Evolutionary conservation across 2,888 invertebrate species (phyloP).

Genomic region (Azorinus chamasolen): DNA sequence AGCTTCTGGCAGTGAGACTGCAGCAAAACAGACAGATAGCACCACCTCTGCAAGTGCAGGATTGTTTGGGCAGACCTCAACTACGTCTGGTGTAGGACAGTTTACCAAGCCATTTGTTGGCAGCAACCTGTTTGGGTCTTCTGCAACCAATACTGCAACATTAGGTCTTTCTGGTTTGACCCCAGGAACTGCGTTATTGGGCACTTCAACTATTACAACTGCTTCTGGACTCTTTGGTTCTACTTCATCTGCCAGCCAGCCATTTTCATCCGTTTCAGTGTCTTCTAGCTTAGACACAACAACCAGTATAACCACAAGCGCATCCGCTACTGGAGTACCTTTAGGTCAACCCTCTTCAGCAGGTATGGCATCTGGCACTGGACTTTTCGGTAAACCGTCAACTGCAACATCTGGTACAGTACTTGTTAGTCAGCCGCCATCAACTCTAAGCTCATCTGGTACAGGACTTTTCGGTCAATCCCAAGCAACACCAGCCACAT

Average conservation of each 20-base stretch:
- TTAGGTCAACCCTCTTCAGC: constrained; percentile 51
- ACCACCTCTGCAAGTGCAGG: constrained; percentile 25
- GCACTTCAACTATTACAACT: constrained; percentile 27
- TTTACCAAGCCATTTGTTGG: too few species aligned
- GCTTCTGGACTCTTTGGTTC: constrained; percentile 43
- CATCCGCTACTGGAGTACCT: constrained; percentile 26
- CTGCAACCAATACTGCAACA: constrained; percentile 2
- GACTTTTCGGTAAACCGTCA: constrained; percentile 34
- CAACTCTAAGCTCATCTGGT: too few species aligned
- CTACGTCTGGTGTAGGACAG: constrained; percentile 1
- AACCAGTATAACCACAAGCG: not conserved
- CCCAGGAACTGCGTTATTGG: too few species aligned
- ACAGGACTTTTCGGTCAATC: not conserved
- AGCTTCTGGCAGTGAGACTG: too few species aligned
- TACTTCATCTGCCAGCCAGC: constrained; percentile 40
- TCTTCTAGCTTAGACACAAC: constrained; percentile 57
- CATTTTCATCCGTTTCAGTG: constrained; percentile 30
- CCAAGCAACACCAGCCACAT: constrained; percentile 21
- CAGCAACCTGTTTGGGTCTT: too few species aligned
- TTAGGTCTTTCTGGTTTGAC: constrained; percentile 33
- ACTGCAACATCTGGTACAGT: constrained; percentile 55
- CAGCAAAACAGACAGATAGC: too few species aligned
- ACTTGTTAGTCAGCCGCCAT: constrained; percentile 21
- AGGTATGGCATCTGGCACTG: constrained; percentile 28
- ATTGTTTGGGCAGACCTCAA: constrained; percentile 38